phyloP scores from a whole-genome alignment of 2,888 invertebrate species.

The Ceramica pisi region DNA sequence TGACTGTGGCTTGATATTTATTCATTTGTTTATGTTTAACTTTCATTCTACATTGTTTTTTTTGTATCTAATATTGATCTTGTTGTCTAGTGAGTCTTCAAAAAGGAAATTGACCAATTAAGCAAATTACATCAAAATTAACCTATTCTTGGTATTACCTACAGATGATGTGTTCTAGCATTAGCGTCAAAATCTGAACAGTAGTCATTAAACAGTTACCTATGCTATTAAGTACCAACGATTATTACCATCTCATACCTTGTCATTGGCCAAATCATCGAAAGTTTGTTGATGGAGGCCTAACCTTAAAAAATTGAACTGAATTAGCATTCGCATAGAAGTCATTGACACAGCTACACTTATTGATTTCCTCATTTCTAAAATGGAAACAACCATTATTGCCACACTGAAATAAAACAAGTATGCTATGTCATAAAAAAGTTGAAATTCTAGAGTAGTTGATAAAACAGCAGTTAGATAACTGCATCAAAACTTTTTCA shows the following conservation, averaged over 20 bases:
- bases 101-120: neutral
- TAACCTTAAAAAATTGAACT: too few relatives aligned
- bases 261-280: too few relatives aligned
- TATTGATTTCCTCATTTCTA: neutral
- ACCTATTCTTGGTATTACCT: neutral
- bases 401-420: neutral
- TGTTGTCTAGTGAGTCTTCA: neutral
- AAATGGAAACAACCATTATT: neutral
- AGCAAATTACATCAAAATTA: neutral
- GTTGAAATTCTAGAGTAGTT: neutral
- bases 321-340: too few relatives aligned
- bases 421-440: neutral
- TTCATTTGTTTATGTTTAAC: constrained; percentile 29
- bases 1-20: constrained; percentile 8
- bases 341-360: neutral
- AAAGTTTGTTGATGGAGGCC: too few relatives aligned
- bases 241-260: too few relatives aligned
- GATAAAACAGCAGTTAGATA: neutral
- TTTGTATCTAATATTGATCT: neutral
- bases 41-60: neutral
- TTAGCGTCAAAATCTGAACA: too few relatives aligned
- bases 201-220: too few relatives aligned
- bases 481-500: neutral
- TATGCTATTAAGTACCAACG: too few relatives aligned
- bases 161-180: neutral